A percentile compares a stretch with the other conserved stretches of the same genome.
phyloP scores from a whole-genome alignment of 2,797 vertebrate species.

The Synanceia verrucosa region DNA sequence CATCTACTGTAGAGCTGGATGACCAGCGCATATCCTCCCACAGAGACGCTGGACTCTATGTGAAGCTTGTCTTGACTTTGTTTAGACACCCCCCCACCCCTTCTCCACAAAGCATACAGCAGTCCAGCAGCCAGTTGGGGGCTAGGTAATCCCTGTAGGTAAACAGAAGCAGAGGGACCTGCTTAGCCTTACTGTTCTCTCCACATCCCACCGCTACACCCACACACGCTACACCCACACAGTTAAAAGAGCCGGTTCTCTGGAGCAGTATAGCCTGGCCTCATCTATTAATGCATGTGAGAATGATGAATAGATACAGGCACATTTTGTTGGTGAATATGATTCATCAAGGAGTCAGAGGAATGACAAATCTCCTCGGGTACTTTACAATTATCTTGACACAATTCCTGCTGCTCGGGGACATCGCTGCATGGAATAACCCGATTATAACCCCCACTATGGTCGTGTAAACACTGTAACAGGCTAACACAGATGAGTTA shows the following conservation, averaged over 20 bases:
- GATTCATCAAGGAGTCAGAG: neutral
- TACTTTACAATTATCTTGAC: conserved; percentile 1
- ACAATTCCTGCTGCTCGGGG: neutral
- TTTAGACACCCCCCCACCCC: conserved; percentile 43
- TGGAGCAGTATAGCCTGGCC: conserved; percentile 23
- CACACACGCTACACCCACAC: conserved; percentile 62
- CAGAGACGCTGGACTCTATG: conserved; percentile 23
- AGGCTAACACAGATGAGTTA: neutral
- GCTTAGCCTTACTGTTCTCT: conserved; percentile 42
- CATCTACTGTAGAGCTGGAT: neutral
- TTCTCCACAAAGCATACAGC: conserved; percentile 33
- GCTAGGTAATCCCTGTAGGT: conserved; percentile 65
- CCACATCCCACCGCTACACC: conserved; percentile 57
- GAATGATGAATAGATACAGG: conserved; percentile 5
- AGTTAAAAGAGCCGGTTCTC: conserved; percentile 40
- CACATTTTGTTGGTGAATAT: neutral
- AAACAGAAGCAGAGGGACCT: conserved; percentile 63
- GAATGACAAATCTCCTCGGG: neutral
- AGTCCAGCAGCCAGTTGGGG: conserved; percentile 46
- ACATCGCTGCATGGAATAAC: neutral
- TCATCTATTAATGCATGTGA: neutral
- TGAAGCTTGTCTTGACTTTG: conserved; percentile 33
- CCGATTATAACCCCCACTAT: conserved; percentile 1
- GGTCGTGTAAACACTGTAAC: neutral
- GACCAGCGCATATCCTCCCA: neutral